Evolutionary conservation across 2,888 invertebrate genomes (phyloP).

Genomic region (Drosophila fulvimacula): DNA sequence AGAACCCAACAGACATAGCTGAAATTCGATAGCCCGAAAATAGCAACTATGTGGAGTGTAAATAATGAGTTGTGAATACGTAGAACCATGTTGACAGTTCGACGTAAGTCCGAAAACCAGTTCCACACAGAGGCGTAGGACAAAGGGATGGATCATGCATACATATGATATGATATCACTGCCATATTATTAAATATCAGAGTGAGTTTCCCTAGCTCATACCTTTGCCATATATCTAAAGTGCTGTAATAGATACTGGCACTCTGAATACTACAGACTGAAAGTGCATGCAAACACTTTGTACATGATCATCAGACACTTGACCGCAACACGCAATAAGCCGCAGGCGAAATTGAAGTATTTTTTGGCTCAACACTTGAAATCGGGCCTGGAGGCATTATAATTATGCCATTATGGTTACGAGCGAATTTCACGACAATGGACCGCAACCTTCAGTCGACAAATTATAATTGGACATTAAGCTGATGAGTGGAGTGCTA

Average conservation of each 20-base stretch:
- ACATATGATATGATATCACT: conserved; percentile 10
- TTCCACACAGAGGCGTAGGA: conserved; percentile 34
- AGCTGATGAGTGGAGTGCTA: conserved; percentile 42
- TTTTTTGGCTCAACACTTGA: conserved; percentile 42
- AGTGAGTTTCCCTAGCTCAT: neutral
- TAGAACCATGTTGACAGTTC: conserved; percentile 57
- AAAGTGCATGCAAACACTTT: conserved; percentile 36
- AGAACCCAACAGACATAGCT: conserved; percentile 38
- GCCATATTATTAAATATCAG: neutral
- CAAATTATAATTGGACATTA: conserved; percentile 73
- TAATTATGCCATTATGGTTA: conserved; percentile 66
- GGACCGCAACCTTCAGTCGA: conserved; percentile 51
- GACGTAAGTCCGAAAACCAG: conserved; percentile 37
- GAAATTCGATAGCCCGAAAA: conserved; percentile 65
- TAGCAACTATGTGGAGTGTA: conserved; percentile 53
- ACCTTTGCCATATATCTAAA: conserved; percentile 1
- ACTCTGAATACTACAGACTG: neutral
- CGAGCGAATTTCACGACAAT: conserved; percentile 40
- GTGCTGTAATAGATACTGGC: conserved; percentile 23
- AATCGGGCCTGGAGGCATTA: conserved; percentile 42
- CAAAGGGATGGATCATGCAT: conserved; percentile 20
- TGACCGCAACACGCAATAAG: conserved; percentile 55
- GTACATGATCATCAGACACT: conserved; percentile 50
- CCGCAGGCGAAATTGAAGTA: conserved; percentile 49
- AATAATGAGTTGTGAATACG: conserved; percentile 54